Percentiles rank a stretch among this genome's conserved stretches.
Conservation (phyloP, 2,113 vertebrate genomes). For the Phalacrocorax pelagicus region DNA sequence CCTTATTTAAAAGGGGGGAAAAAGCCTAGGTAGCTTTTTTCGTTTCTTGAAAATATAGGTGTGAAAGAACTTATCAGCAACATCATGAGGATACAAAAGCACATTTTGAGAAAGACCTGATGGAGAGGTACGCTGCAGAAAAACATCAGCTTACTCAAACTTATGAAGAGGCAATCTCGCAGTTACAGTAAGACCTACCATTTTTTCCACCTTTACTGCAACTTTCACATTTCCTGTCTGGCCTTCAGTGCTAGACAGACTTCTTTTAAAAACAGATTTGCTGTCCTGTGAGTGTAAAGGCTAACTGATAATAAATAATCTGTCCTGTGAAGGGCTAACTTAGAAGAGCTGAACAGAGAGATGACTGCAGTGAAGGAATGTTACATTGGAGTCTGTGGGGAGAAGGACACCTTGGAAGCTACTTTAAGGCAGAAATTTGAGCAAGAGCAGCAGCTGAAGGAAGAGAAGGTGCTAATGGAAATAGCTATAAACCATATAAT, state of each 20-base stretch:
- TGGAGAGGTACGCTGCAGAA: constrained; percentile 74
- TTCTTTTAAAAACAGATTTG: background rate
- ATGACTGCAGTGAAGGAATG: constrained; percentile 86
- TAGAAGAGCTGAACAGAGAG: constrained; percentile 84
- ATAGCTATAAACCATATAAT: background rate
- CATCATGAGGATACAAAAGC: constrained; percentile 89
- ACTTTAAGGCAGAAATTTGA: constrained; percentile 66
- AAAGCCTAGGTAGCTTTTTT: background rate
- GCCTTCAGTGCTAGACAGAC: background rate
- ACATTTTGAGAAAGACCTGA: constrained; percentile 79
- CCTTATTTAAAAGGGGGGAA: accelerated
- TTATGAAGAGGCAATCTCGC: constrained; percentile 77
- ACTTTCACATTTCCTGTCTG: background rate
- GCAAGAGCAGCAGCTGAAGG: constrained; percentile 70
- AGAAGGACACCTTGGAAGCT: constrained; percentile 85
- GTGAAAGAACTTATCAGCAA: constrained; percentile 88
- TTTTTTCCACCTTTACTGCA: background rate
- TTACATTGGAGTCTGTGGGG: constrained; percentile 89
- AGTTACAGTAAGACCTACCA: constrained; percentile 78
- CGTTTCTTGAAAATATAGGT: constrained; percentile 64
- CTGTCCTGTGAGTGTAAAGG: background rate
- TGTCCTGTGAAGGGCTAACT: constrained; percentile 73
- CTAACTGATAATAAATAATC: background rate
- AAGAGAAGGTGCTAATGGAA: constrained; percentile 77
- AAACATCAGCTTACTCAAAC: constrained; percentile 74